phyloP scores from a whole-genome alignment of 2,888 invertebrate genomes.

The Agrotis ipsilon region DNA sequence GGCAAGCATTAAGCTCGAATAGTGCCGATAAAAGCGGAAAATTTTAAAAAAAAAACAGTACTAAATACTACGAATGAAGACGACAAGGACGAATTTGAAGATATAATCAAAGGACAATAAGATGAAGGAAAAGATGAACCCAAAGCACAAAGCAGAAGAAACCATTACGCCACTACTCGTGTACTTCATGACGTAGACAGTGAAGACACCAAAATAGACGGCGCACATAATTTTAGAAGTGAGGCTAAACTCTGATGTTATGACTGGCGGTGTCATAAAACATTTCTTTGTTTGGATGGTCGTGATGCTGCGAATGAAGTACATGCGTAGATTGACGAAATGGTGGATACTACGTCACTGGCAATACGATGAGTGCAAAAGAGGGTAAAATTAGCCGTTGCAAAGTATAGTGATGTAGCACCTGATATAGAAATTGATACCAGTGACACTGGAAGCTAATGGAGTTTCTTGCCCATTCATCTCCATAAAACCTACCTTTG shows the following conservation, averaged over 20 bases:
- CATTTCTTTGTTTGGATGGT: constrained; percentile 45
- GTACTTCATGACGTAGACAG: constrained; percentile 50
- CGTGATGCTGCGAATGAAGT: constrained; percentile 15
- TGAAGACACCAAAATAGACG: constrained; percentile 47
- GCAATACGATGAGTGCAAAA: neutral
- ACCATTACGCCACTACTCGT: constrained; percentile 31
- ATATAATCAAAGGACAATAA: neutral
- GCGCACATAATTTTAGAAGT: constrained; percentile 51
- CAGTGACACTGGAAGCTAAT: too few relatives aligned
- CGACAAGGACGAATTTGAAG: neutral
- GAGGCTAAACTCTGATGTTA: constrained; percentile 58
- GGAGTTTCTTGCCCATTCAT: too few relatives aligned
- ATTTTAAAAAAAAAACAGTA: neutral
- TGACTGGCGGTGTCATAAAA: constrained; percentile 54
- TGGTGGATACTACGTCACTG: constrained; percentile 12
- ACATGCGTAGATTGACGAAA: constrained; percentile 18
- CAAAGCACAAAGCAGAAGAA: constrained; percentile 39
- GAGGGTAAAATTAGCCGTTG: constrained; percentile 15
- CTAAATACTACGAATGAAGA: neutral
- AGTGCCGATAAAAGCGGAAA: too few relatives aligned
- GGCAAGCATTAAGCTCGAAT: neutral
- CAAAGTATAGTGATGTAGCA: neutral
- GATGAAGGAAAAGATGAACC: neutral
- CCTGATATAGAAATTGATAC: neutral
- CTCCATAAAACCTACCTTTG: too few relatives aligned